These are phyloP conservation scores for Agrotis clavis DNA, from an alignment of 2,888 invertebrate species.

Conservation along the genomic window DNA sequence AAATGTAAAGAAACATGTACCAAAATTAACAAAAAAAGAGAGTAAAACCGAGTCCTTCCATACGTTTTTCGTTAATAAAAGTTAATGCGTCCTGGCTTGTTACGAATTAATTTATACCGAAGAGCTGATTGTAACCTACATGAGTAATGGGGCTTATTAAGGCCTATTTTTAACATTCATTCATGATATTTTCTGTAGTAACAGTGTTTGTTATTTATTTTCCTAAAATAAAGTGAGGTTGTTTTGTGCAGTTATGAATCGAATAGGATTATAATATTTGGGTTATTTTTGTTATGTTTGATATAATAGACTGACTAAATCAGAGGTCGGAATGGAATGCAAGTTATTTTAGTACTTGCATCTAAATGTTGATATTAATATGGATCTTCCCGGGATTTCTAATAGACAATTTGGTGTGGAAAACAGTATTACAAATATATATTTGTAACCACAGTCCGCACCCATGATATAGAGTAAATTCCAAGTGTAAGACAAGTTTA, in stretches of 20 bases:
- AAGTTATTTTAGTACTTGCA: no score
- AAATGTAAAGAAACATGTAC: no score
- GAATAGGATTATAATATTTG: neutral
- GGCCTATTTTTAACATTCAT: conserved; percentile 20
- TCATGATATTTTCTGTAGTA: conserved; percentile 13
- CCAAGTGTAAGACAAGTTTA: no score
- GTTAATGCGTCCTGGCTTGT: conserved; percentile 27
- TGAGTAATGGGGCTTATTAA: conserved; percentile 21
- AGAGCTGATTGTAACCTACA: conserved; percentile 28
- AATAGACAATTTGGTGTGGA: no score
- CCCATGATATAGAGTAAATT: no score
- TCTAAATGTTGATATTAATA: no score
- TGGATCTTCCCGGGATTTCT: no score
- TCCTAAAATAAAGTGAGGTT: neutral
- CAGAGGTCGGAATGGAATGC: no score
- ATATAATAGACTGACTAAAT: no score
- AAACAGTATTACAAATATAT: no score
- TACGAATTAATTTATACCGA: conserved; percentile 40
- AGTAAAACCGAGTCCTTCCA: neutral
- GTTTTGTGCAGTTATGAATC: neutral
- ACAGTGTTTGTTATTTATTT: conserved; percentile 8
- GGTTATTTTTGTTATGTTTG: no score
- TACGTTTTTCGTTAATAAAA: conserved; percentile 34
- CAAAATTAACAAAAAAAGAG: neutral
- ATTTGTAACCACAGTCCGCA: no score